A percentile compares a stretch with the other conserved stretches of the same genome.
Evolutionary conservation across 2,113 vertebrate genomes (phyloP).

Genomic region (Vulpes vulpes): DNA sequence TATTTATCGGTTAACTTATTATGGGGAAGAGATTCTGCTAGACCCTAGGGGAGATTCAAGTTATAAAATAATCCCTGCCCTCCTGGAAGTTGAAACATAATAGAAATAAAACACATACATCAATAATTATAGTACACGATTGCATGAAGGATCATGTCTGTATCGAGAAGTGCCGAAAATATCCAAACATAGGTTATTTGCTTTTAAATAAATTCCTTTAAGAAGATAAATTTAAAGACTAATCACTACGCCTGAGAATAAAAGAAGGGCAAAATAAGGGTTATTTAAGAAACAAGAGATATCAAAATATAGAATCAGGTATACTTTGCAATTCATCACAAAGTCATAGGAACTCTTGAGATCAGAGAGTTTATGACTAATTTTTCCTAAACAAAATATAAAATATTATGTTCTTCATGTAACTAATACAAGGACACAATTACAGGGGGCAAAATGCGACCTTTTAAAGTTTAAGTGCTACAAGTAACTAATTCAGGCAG

Average conservation of each 20-base stretch:
- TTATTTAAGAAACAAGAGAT: neutral
- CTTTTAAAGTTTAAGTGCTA: constrained; percentile 22
- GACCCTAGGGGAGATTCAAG: neutral
- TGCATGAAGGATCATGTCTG: neutral
- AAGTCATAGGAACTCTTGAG: neutral
- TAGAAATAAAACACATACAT: neutral
- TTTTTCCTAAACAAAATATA: constrained; percentile 23
- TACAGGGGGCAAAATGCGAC: neutral
- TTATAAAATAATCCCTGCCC: neutral
- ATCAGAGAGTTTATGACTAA: neutral
- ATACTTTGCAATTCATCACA: neutral
- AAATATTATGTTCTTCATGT: neutral
- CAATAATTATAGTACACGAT: neutral
- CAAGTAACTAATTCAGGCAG: neutral
- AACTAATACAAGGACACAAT: neutral
- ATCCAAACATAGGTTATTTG: neutral
- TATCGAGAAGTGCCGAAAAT: neutral
- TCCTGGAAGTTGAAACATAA: neutral
- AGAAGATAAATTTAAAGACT: neutral
- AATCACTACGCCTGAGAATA: neutral
- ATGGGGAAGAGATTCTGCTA: neutral
- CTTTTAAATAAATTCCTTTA: neutral
- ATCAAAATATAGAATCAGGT: neutral
- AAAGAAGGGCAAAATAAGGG: neutral
- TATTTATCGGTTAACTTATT: neutral